These are phyloP conservation scores for Heliconius eleuchia DNA, from an alignment of 1,140 invertebrate species.

Conservation along the genomic window DNA sequence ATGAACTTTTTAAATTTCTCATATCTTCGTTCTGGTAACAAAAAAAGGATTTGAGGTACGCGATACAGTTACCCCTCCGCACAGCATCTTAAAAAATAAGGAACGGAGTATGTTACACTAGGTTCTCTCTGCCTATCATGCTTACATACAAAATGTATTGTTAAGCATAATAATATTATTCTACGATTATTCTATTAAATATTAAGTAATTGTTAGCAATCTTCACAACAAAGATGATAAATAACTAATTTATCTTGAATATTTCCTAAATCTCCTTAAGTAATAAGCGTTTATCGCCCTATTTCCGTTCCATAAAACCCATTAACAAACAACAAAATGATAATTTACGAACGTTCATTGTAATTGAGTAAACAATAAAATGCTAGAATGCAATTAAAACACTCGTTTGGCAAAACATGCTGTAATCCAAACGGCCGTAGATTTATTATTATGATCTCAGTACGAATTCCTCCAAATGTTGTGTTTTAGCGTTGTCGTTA, in stretches of 20 bases:
- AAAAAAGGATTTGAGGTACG: no score
- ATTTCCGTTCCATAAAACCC: conserved; percentile 11
- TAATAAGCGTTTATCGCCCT: conserved; percentile 14
- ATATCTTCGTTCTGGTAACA: no score
- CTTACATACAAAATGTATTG: no score
- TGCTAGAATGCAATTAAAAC: conserved; percentile 40
- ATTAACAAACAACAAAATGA: conserved; percentile 34
- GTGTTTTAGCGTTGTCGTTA: conserved; percentile 25
- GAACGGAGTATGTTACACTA: no score
- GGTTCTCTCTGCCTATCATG: no score
- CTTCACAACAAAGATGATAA: not conserved
- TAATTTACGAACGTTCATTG: conserved; percentile 38
- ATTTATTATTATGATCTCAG: conserved; percentile 39
- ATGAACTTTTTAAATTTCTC: no score
- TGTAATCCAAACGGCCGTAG: conserved; percentile 36
- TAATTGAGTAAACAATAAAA: conserved; percentile 41
- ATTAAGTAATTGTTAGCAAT: not conserved
- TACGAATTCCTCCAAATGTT: conserved; percentile 34
- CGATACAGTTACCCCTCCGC: no score
- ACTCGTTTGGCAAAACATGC: conserved; percentile 38
- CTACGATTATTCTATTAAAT: not conserved
- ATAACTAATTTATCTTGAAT: not conserved
- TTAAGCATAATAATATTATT: not conserved
- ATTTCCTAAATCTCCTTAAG: conserved; percentile 12
- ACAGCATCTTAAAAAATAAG: no score